Evolutionary conservation across 2,113 vertebrate species (phyloP).

Genomic region (Rafetus swinhoei): DNA sequence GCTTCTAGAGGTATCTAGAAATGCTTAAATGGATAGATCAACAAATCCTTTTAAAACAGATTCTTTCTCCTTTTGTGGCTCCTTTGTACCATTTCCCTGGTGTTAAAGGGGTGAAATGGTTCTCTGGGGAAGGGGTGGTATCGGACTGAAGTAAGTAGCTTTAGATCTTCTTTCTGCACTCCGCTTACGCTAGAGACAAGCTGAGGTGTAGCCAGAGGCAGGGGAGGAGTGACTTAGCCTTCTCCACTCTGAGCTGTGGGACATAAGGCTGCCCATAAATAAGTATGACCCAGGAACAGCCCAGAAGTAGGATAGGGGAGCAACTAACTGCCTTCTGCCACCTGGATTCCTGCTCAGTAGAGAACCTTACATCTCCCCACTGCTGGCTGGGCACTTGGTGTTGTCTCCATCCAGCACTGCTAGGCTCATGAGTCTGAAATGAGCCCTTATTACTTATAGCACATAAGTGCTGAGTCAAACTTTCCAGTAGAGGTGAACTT

Average conservation of each 20-base stretch:
- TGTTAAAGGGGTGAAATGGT: not conserved
- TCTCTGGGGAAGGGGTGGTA: not conserved
- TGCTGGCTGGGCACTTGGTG: not conserved
- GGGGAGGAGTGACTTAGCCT: not conserved
- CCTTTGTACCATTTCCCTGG: not conserved
- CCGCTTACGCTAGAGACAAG: rapidly evolving
- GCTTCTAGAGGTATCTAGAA: not conserved
- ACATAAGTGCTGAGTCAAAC: not conserved
- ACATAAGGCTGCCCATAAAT: not conserved
- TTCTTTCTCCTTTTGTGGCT: not conserved
- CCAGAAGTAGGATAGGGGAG: not conserved
- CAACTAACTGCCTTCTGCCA: not conserved
- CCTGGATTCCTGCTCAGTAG: not conserved
- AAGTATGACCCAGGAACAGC: not conserved
- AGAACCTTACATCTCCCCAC: not conserved
- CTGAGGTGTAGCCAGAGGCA: rapidly evolving
- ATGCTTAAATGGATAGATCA: not conserved
- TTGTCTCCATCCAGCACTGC: rapidly evolving
- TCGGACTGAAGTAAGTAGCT: not conserved
- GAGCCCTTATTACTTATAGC: not conserved
- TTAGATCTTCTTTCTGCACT: rapidly evolving
- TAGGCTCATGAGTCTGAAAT: not conserved
- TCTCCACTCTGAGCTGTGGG: rapidly evolving
- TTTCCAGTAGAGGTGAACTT: not conserved
- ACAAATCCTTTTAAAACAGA: not conserved